A percentile compares a stretch with the other conserved stretches of the same genome.
These are phyloP conservation scores for Microctenopoma stevenorrisi DNA, from an alignment of 2,797 vertebrate genomes.

Conservation along the genomic window DNA sequence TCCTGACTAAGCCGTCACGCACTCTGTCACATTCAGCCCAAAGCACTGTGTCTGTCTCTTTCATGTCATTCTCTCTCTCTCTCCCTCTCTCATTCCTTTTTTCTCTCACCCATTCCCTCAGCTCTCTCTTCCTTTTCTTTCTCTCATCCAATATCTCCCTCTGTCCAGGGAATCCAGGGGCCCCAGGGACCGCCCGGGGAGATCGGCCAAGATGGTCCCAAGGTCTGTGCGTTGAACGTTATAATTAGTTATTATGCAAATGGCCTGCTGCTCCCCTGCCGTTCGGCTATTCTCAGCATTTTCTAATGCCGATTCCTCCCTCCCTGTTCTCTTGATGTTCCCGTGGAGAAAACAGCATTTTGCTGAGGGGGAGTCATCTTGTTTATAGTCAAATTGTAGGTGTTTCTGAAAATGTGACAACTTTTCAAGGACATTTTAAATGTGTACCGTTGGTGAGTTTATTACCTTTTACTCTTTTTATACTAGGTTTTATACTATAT, in stretches of 20 bases:
- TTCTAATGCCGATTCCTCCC: slow-evolving; percentile 41
- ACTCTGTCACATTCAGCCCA: slow-evolving; percentile 68
- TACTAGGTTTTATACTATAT: too few relatives aligned
- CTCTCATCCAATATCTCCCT: slow-evolving; percentile 42
- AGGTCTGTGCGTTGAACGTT: slow-evolving; percentile 76
- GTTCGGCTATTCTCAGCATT: slow-evolving; percentile 32
- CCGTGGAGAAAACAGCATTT: slow-evolving; percentile 50
- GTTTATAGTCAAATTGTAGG: slow-evolving; percentile 47
- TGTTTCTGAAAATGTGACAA: slow-evolving; percentile 33
- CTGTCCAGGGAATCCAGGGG: slow-evolving; percentile 72
- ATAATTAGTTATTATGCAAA: slow-evolving; percentile 78
- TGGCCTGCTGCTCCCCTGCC: slow-evolving; percentile 48
- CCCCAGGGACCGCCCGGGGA: slow-evolving; percentile 70
- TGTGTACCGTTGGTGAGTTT: neutral
- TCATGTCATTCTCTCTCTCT: slow-evolving; percentile 62
- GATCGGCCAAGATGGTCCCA: slow-evolving; percentile 75
- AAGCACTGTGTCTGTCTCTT: slow-evolving; percentile 62
- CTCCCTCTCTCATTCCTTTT: slow-evolving; percentile 12
- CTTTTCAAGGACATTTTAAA: neutral
- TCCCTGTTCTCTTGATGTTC: slow-evolving; percentile 40
- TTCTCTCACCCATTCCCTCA: slow-evolving; percentile 24
- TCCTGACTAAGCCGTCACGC: slow-evolving; percentile 71
- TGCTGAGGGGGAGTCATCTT: slow-evolving; percentile 28
- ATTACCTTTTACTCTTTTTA: neutral
- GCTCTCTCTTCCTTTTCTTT: slow-evolving; percentile 2